These are phyloP conservation scores for Amniataba percoides DNA, from an alignment of 2,797 vertebrate species.

Conservation along the genomic window DNA sequence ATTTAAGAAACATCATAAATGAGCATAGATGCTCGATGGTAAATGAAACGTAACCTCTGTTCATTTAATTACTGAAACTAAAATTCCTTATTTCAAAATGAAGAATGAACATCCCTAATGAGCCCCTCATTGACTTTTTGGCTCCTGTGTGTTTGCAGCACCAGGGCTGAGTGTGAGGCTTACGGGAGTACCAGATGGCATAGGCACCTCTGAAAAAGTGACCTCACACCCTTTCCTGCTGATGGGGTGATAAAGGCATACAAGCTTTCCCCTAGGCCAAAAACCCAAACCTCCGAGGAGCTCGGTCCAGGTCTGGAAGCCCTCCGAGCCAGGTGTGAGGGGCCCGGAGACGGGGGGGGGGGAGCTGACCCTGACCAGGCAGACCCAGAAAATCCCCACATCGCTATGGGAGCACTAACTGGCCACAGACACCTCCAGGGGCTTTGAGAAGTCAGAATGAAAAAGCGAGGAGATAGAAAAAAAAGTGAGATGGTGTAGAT, in stretches of 20 bases:
- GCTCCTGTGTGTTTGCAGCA: slow-evolving; percentile 44
- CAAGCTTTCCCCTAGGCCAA: slow-evolving; percentile 59
- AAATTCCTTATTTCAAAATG: slow-evolving; percentile 1
- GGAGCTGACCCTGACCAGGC: slow-evolving; percentile 47
- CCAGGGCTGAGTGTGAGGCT: slow-evolving; percentile 25
- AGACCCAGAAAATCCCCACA: slow-evolving; percentile 64
- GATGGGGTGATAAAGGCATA: slow-evolving; percentile 74
- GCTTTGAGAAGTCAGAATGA: slow-evolving; percentile 55
- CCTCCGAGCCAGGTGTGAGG: slow-evolving; percentile 79
- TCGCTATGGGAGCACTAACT: slow-evolving; percentile 69
- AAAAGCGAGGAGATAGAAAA: slow-evolving; percentile 41
- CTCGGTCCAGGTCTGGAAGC: slow-evolving; percentile 66
- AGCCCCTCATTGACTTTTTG: slow-evolving; percentile 29
- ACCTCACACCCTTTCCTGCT: slow-evolving; percentile 70
- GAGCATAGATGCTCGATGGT: background rate
- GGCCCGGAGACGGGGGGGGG: slow-evolving; percentile 61
- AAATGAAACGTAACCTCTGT: slow-evolving; percentile 8
- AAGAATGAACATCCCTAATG: slow-evolving; percentile 23
- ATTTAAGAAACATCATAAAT: slow-evolving; percentile 17
- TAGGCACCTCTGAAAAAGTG: slow-evolving; percentile 64
- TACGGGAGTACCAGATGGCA: slow-evolving; percentile 66
- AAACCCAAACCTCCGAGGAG: slow-evolving; percentile 63
- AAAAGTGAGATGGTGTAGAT: slow-evolving; percentile 59
- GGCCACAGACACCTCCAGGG: slow-evolving; percentile 73
- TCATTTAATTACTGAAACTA: slow-evolving; percentile 9